Evolutionary conservation across 53 echinoderm and acorn worm species (phyloP).

Genomic region (Echinometra lucunter): DNA sequence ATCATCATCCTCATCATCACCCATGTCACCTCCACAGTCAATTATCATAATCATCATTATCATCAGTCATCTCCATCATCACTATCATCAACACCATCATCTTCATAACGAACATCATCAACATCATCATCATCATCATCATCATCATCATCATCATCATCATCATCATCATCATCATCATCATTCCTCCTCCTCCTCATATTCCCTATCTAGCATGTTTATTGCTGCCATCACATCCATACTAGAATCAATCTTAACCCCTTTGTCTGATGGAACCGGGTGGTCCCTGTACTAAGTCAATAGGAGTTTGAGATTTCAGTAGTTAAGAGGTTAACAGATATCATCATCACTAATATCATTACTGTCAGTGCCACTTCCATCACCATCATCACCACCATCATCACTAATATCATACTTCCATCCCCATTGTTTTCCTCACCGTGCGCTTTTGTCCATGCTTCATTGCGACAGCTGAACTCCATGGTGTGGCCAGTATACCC

Average conservation of each 20-base stretch:
- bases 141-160: background rate
- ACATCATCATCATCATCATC: background rate
- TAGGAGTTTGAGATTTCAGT: too few species aligned
- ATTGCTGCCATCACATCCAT: background rate
- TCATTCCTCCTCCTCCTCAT: background rate
- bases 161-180: background rate
- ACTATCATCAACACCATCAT: too few species aligned
- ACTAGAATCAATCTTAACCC: background rate
- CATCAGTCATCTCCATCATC: too few species aligned
- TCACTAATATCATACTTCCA: too few species aligned
- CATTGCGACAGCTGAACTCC: background rate
- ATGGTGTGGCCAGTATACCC: slow-evolving; percentile 23
- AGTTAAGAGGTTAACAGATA: too few species aligned
- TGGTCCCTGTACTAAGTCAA: too few species aligned
- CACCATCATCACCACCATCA: background rate
- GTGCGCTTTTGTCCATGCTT: slow-evolving; percentile 31
- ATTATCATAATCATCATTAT: background rate
- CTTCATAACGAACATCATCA: background rate
- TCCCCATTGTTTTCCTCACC: background rate
- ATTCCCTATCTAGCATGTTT: background rate
- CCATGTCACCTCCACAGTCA: background rate
- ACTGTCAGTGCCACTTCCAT: background rate
- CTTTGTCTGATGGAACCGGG: too few species aligned
- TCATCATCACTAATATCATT: background rate
- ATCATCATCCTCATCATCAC: background rate